These are phyloP conservation scores for Nyctibius grandis DNA, from an alignment of 2,797 vertebrate genomes.

Conservation along the genomic window DNA sequence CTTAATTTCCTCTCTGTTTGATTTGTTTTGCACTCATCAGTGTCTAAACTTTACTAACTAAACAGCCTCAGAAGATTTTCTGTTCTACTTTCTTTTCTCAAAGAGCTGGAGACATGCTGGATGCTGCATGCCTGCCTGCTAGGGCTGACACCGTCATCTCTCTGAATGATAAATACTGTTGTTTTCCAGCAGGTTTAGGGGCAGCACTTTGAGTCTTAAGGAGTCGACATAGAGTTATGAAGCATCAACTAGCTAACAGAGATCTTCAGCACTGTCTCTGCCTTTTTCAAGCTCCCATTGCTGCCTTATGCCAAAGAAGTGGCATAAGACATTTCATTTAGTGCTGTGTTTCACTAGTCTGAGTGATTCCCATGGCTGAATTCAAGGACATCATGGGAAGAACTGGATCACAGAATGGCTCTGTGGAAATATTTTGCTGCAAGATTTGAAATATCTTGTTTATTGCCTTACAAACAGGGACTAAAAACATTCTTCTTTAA, in stretches of 20 bases:
- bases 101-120: background rate
- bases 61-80: background rate
- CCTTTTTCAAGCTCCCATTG: background rate
- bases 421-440: background rate
- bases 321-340: background rate
- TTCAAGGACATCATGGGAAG: background rate
- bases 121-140: background rate
- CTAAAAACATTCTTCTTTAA: background rate
- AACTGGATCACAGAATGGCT: background rate
- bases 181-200: background rate
- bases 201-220: background rate
- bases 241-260: background rate
- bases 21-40: background rate
- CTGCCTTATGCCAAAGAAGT: background rate
- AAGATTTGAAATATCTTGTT: background rate
- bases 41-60: background rate
- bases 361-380: background rate
- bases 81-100: background rate
- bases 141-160: background rate
- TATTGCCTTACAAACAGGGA: background rate
- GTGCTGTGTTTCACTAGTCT: background rate
- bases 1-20: background rate
- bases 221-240: background rate
- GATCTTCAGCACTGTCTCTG: background rate
- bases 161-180: background rate